Evolutionary conservation across 1,140 invertebrate species (phyloP).

Genomic region (Saccostrea echinata): DNA sequence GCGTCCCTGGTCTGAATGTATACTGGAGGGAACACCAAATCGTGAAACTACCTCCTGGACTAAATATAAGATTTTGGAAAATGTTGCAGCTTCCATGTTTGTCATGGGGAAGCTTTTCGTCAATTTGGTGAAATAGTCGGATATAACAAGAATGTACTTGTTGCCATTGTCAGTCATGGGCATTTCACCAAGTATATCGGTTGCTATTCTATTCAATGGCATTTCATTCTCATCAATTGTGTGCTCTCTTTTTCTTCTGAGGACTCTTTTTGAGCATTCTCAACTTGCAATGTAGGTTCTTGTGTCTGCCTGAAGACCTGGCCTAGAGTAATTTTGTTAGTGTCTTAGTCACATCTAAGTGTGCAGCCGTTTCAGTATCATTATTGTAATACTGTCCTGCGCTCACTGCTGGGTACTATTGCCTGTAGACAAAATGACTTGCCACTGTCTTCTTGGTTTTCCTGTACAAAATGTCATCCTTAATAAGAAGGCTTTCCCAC

Average conservation of each 20-base stretch:
- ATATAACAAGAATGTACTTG: too few relatives aligned
- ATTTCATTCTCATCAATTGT: neutral
- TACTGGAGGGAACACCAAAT: conserved; percentile 40
- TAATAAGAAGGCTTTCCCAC: neutral
- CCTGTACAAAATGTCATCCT: neutral
- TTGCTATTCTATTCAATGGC: conserved; percentile 54
- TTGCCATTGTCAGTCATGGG: too few relatives aligned
- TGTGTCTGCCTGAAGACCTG: neutral
- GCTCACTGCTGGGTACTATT: neutral
- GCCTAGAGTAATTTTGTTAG: conserved; percentile 45
- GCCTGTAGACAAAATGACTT: neutral
- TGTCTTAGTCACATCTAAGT: conserved; percentile 1
- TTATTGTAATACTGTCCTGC: conserved; percentile 1
- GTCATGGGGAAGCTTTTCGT: conserved; percentile 51
- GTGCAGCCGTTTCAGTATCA: neutral
- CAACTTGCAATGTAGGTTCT: too few relatives aligned
- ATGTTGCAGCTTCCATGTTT: too few relatives aligned
- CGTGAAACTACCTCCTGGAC: conserved; percentile 44
- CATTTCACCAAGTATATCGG: conserved; percentile 58
- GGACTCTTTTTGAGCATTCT: conserved; percentile 1
- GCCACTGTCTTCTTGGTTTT: neutral
- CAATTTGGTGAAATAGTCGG: conserved; percentile 58
- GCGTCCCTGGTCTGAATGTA: conserved; percentile 52
- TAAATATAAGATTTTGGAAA: conserved; percentile 42
- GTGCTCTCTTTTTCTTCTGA: conserved; percentile 46